Evolutionary conservation across 2,113 vertebrate species (phyloP), one percentile per base, ranked within the genome.

Genomic region (Amphiprion ocellaris): DNA sequence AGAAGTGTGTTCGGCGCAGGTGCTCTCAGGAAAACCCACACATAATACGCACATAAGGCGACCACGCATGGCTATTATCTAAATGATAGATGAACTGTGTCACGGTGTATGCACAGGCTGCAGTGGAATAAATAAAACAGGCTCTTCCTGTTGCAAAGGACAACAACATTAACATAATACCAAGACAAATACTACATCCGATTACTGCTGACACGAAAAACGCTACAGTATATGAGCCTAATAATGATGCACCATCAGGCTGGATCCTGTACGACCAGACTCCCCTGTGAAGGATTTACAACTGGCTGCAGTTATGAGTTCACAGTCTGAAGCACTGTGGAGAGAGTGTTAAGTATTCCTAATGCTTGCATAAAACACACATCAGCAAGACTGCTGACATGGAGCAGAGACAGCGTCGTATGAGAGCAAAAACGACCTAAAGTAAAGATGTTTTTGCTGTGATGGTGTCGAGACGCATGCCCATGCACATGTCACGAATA

Each of bases 141-240:
- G 84, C 74, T 60, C 60, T 81, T 87, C 79, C 79, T 50, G 69
- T 75, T 67, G 39, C 82, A 87, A 88, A 87, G 84, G 83, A 90
- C 88, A 90, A 92, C 87, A 85, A 70, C 71, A 90, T 90, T 90
- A 92, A 60, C 87, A 89, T 90, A 92, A 91, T 61, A 85, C 65
- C 66, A 65, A 90, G 89, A 92, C 84, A 87, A 92, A 92, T 86
- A 79, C 59, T 44, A 58, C 79, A 79, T 63, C 73, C 33, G 77
- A 93, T 92, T 89, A 86, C 69, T 79, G 90, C 87, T 84, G 90
- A 89, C 77, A 73, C 41, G 15, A 65, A 69, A 33, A 80, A 85
- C 37, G 60, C 74, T 83, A 86, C 83, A 74, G 86, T 87, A 77
- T 88, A 86, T 50, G 88, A 89, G 88, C 37, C 77, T 90, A 87